These are phyloP conservation scores for Lepidothrix coronata DNA, from an alignment of 2,113 vertebrate genomes.

Conservation along the genomic window DNA sequence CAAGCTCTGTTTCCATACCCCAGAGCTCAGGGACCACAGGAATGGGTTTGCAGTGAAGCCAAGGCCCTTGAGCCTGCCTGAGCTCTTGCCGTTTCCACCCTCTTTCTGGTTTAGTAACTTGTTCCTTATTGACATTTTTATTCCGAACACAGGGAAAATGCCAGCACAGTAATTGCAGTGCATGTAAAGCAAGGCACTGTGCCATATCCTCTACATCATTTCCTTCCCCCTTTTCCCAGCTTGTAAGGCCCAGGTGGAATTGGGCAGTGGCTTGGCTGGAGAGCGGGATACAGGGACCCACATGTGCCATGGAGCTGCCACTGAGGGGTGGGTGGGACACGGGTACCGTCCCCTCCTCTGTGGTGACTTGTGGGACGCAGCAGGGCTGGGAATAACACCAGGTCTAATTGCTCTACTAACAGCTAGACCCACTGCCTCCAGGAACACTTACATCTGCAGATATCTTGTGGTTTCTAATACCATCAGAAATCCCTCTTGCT, in stretches of 20 bases:
- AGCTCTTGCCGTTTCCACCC: conserved; percentile 9
- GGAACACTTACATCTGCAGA: not conserved
- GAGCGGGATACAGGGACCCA: not conserved
- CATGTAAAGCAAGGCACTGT: conserved; percentile 37
- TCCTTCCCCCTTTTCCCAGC: not conserved
- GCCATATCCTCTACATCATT: not conserved
- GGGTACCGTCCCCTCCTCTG: fast-evolving
- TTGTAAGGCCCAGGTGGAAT: not conserved
- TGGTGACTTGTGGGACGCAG: not conserved
- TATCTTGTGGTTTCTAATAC: conserved; percentile 38
- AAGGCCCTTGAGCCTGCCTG: not conserved
- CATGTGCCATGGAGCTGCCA: not conserved
- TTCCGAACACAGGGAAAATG: conserved; percentile 51
- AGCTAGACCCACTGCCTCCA: not conserved
- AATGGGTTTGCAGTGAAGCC: not conserved
- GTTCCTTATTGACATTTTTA: conserved; percentile 66
- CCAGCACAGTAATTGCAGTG: conserved; percentile 44
- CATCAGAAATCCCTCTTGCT: conserved; percentile 33
- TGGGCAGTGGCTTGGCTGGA: not conserved
- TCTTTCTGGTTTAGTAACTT: conserved; percentile 50
- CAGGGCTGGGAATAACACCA: not conserved
- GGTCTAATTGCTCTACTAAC: conserved; percentile 15
- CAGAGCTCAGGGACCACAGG: not conserved
- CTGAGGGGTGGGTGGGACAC: fast-evolving
- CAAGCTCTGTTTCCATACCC: not conserved